phyloP scores from a whole-genome alignment of 2,113 vertebrate species.

The Vulpes ferrilata region DNA sequence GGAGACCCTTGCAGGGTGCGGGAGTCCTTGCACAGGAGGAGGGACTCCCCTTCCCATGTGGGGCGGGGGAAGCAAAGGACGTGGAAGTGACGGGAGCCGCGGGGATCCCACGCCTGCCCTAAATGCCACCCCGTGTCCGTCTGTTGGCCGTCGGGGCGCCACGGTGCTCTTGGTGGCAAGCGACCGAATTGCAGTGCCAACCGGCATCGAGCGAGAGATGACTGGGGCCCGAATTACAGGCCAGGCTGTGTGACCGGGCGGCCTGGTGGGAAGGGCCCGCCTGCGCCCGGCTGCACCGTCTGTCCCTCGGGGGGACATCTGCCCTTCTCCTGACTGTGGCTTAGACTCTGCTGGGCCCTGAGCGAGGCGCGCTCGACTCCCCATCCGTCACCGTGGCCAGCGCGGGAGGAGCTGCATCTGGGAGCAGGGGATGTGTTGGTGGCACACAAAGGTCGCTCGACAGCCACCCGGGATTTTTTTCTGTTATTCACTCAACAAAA shows the following conservation, averaged over 20 bases:
- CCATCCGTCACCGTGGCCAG: not conserved
- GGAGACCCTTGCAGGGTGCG: not conserved
- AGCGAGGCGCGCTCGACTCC: not conserved
- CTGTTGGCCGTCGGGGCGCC: not conserved
- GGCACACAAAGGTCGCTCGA: not conserved
- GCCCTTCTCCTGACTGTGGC: not conserved
- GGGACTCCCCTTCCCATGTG: not conserved
- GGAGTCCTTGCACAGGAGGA: not conserved
- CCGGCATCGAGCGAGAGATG: not conserved
- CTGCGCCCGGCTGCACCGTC: not conserved
- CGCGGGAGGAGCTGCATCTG: too few species aligned
- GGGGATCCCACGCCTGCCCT: too few species aligned
- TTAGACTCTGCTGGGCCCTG: not conserved
- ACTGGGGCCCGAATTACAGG: not conserved
- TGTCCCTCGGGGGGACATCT: not conserved
- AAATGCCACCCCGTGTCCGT: too few species aligned
- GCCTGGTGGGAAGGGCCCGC: not conserved
- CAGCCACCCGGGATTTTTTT: not conserved
- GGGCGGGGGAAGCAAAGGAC: not conserved
- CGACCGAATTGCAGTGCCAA: not conserved
- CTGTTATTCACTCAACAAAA: not conserved
- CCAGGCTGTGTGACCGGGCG: not conserved
- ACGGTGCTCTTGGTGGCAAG: constrained; percentile 29
- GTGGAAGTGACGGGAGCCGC: not conserved
- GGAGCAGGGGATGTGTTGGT: not conserved